Evolutionary conservation across 2,113 vertebrate species (phyloP).

Genomic region (Salvator merianae): DNA sequence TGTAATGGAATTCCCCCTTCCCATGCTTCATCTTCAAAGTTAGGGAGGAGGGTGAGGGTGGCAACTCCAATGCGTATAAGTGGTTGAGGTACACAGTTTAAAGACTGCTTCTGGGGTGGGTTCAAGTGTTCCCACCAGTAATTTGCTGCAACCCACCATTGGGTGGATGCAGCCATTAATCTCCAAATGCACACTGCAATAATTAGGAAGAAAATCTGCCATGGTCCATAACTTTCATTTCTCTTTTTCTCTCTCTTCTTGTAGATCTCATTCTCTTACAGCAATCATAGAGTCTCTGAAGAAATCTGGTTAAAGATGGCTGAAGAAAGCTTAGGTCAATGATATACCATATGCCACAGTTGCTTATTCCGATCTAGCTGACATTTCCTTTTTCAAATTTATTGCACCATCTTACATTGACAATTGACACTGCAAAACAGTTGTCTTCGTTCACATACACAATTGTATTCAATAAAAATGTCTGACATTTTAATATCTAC

Average conservation of each 20-base stretch:
- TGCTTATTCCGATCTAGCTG: constrained; percentile 57
- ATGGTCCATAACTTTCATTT: neutral
- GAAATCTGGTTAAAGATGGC: constrained; percentile 33
- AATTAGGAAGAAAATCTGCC: no score
- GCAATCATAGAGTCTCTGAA: neutral
- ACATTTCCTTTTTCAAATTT: constrained; percentile 61
- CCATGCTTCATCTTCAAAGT: no score
- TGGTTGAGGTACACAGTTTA: no score
- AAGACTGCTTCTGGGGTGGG: no score
- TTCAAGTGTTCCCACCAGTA: no score
- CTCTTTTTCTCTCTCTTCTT: neutral
- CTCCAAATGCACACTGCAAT: no score
- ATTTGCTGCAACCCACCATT: no score
- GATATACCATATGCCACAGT: constrained; percentile 62
- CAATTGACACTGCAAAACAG: constrained; percentile 63
- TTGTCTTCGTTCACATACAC: constrained; percentile 42
- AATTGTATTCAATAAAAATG: constrained; percentile 25
- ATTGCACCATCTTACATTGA: constrained; percentile 62
- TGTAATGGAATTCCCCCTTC: no score
- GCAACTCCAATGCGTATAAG: no score
- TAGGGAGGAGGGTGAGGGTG: no score
- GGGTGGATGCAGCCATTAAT: no score
- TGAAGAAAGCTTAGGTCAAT: constrained; percentile 53
- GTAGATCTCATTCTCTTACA: neutral
- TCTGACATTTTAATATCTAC: constrained; percentile 29